Base-by-base conservation (phyloP, 2,113 vertebrate species). In the Scytalopus superciliaris region DNA sequence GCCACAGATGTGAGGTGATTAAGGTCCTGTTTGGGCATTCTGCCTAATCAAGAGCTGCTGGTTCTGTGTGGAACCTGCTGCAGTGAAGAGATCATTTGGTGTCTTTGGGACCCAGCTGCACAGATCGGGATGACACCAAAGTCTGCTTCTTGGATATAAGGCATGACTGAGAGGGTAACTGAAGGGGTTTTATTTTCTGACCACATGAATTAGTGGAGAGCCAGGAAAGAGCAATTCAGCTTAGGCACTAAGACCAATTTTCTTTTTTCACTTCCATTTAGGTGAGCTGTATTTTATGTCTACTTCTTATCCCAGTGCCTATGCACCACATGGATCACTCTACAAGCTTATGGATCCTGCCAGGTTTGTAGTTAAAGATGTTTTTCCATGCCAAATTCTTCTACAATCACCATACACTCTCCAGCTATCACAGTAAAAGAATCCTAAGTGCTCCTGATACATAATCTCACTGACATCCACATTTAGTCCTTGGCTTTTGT, bases 251-350 rank as follows among this genome's bases (percentile, higher is more conserved):
- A 82, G 12, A 44, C 19, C 15, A 19, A 12, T 87, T 39, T 84
- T 78, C 3, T 70, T 31, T 28, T 57, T 25, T 78, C 37, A 9
- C 64, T 90, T 95, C 59, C 60, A 21, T 37, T 92, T 94, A 99
- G 98, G 98, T 64, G 98, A 99, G 90, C 96, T 99, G 39, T 99
- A 99, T 96, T 99, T 99, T 94, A 90, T 99, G 95, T 98, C 98
- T 52, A 98, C 98, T 14, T 97, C 98, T 39, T 98, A 99, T 87
- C 98, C 98, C 16, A 98, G 98, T 63, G 91, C 98, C 55, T 97
- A 86, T 39, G 97, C 98, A 4, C 98, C 98, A 5, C 92, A 42
- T 6, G 98, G 99, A 94, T 98, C 97, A 0, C 91, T 99, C 62
- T 99, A 98, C 97, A 99, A 99, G 75, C 97, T 99, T 87, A 97